Conservation (phyloP, 2,888 invertebrate genomes). For the Chymomyza procnemis region DNA sequence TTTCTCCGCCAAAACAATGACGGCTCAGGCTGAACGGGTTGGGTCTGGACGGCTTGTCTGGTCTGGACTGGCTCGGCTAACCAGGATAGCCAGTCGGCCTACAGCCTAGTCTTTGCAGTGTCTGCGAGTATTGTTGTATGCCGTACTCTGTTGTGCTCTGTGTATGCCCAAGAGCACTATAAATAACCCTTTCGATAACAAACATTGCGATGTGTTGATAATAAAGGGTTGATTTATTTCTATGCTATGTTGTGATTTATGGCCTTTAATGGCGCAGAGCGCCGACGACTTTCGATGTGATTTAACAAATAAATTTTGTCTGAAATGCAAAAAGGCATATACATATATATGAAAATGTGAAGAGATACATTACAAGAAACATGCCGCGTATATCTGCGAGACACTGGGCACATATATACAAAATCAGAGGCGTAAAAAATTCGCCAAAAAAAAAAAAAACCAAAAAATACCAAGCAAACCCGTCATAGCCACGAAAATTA, state of each 20-base stretch:
- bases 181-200: constrained; percentile 72
- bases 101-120: not conserved
- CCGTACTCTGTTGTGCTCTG: not conserved
- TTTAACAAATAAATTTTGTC: constrained; percentile 39
- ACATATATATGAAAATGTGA: not conserved
- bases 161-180: constrained; percentile 60
- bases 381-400: constrained; percentile 2
- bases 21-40: not conserved
- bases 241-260: constrained; percentile 70
- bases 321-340: constrained; percentile 12
- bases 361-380: not conserved
- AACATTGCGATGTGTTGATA: constrained; percentile 73
- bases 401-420: not conserved
- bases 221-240: constrained; percentile 72
- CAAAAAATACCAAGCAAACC: too few relatives aligned
- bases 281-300: constrained; percentile 19
- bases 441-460: too few relatives aligned
- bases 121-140: not conserved
- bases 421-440: not conserved
- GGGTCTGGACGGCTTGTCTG: too few relatives aligned
- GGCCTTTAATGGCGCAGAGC: constrained; percentile 62
- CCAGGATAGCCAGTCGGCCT: not conserved
- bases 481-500: not conserved
- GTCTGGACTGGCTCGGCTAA: too few relatives aligned
- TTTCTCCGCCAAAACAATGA: constrained; percentile 29